Evolutionary conservation across 2,888 invertebrate species (phyloP).

Genomic region (Tetragonula carbonaria): DNA sequence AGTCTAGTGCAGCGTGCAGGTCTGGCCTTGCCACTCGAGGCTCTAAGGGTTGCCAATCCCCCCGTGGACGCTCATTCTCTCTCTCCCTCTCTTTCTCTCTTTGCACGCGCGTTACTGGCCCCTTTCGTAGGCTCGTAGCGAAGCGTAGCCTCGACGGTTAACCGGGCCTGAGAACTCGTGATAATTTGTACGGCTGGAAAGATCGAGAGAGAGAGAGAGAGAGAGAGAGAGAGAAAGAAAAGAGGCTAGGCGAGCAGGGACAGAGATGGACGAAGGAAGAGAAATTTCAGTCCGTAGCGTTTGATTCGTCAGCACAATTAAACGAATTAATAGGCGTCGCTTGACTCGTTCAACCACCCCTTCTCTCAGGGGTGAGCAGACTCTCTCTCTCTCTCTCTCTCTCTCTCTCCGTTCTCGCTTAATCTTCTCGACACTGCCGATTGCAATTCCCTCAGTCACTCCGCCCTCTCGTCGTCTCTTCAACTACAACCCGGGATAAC

Average conservation of each 20-base stretch:
- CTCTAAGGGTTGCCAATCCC: conserved; percentile 75
- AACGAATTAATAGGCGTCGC: conserved; percentile 79
- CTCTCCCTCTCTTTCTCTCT: conserved; percentile 39
- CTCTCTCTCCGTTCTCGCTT: conserved; percentile 35
- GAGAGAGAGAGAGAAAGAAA: conserved; percentile 2
- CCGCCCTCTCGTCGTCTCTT: conserved; percentile 26
- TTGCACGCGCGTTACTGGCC: conserved; percentile 43
- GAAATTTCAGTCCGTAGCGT: conserved; percentile 73
- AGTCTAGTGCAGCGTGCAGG: conserved; percentile 76
- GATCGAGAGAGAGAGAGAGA: conserved; percentile 18
- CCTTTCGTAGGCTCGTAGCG: conserved; percentile 30
- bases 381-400: not conserved
- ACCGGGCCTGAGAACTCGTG: conserved; percentile 73
- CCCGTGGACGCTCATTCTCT: conserved; percentile 44
- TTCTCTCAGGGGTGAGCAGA: conserved; percentile 13
- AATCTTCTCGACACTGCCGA: conserved; percentile 50
- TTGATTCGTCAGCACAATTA: conserved; percentile 82
- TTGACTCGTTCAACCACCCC: conserved; percentile 62
- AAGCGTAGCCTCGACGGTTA: conserved; percentile 50
- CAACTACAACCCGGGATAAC: conserved; percentile 54
- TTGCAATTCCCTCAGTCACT: conserved; percentile 37
- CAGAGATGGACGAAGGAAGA: conserved; percentile 19
- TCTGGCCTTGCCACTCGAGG: conserved; percentile 75
- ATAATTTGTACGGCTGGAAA: conserved; percentile 75
- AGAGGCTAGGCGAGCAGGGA: conserved; percentile 18